Evolutionary conservation across 2,888 invertebrate species (phyloP).

Genomic region (Pycnomerus fuliginosus): DNA sequence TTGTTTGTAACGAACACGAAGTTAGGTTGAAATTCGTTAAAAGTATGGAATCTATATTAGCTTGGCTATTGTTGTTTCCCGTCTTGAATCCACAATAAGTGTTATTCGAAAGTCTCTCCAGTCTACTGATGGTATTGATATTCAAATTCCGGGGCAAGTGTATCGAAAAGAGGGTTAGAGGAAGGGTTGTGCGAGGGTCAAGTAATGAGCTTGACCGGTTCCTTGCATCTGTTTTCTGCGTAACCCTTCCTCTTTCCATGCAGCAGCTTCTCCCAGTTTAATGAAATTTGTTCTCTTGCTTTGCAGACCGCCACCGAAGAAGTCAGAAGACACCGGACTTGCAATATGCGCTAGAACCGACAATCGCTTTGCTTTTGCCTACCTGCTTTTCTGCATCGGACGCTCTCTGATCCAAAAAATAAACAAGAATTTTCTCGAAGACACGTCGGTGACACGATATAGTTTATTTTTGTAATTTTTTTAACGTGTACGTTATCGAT

Average conservation of each 20-base stretch:
- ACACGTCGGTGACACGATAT: constrained; percentile 22
- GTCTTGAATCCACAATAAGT: no score
- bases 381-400: constrained; percentile 46
- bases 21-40: no score
- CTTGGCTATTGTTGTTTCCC: no score
- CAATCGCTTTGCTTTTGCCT: constrained; percentile 53
- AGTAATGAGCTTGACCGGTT: constrained; percentile 16
- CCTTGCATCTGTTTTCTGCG: constrained; percentile 7
- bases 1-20: no score
- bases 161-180: no score
- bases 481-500: constrained; percentile 13
- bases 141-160: no score
- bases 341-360: constrained; percentile 51
- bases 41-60: no score
- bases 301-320: constrained; percentile 42
- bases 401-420: constrained; percentile 9
- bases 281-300: constrained; percentile 38
- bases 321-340: constrained; percentile 47
- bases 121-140: no score
- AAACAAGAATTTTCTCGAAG: no score
- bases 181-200: no score
- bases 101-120: no score
- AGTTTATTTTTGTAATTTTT: constrained; percentile 37
- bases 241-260: constrained; percentile 7
- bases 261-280: not conserved